Conservation (phyloP, 92 coral and sea anemone species). For the Metridium senile region DNA sequence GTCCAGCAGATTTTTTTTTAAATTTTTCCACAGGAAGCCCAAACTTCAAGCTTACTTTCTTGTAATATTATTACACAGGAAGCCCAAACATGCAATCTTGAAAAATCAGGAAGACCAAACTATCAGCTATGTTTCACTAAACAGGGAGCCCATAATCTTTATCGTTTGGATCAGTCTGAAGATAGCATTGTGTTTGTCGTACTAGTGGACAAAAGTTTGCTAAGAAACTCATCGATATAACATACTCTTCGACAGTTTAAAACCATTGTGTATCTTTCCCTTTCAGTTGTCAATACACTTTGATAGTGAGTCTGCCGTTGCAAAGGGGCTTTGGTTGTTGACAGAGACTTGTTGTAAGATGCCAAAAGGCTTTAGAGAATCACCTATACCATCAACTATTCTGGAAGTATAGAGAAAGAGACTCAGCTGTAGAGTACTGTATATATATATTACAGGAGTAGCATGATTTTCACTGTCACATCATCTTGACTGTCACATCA, state of each 20-base stretch:
- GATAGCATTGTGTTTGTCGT: neutral
- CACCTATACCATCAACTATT: no score
- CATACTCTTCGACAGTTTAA: no score
- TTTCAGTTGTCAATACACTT: no score
- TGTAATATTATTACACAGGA: neutral
- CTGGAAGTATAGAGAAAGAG: no score
- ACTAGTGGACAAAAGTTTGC: neutral
- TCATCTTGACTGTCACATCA: constrained; percentile 14
- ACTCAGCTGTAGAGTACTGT: no score
- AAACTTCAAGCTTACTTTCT: neutral
- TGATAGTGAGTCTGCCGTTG: no score
- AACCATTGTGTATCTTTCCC: no score
- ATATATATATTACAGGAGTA: no score
- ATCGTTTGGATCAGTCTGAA: neutral
- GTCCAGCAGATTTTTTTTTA: neutral
- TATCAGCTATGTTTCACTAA: neutral
- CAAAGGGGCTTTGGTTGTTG: no score
- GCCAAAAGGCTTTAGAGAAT: no score
- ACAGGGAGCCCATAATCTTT: neutral
- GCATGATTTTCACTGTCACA: no score
- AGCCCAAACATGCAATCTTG: neutral
- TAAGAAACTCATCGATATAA: neutral
- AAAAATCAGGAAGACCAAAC: neutral
- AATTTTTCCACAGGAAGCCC: neutral
- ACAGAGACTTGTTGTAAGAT: no score